These are phyloP conservation scores for Oryzias javanicus DNA, from an alignment of 2,113 vertebrate species.

Conservation along the genomic window DNA sequence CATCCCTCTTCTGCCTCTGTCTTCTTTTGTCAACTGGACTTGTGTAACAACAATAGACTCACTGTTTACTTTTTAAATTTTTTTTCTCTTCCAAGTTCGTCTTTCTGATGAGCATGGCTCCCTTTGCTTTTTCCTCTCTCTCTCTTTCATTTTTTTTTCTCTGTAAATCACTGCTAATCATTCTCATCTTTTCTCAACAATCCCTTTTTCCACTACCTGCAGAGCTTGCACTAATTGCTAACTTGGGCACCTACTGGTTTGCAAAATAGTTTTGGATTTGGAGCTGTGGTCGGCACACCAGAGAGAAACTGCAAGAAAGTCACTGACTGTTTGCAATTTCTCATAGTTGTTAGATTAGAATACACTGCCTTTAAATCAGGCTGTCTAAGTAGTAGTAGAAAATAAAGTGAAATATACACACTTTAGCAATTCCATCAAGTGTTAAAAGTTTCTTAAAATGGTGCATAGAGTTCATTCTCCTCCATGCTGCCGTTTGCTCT, in stretches of 20 bases:
- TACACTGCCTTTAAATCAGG: background rate
- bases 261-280: slow-evolving; percentile 10
- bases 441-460: background rate
- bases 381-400: too few species aligned
- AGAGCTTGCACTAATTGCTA: slow-evolving; percentile 27
- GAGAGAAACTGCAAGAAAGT: background rate
- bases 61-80: slow-evolving; percentile 68
- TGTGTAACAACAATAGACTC: slow-evolving; percentile 63
- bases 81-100: slow-evolving; percentile 20
- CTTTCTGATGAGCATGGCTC: slow-evolving; percentile 58
- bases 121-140: slow-evolving; percentile 4
- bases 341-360: background rate
- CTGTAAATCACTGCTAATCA: slow-evolving; percentile 26
- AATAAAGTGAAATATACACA: background rate
- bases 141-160: background rate
- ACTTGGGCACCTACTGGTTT: slow-evolving; percentile 17
- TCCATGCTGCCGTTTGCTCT: slow-evolving; percentile 7
- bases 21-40: slow-evolving; percentile 34
- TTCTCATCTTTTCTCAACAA: slow-evolving; percentile 32
- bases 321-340: slow-evolving; percentile 2
- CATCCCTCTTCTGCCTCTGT: slow-evolving; percentile 36
- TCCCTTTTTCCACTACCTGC: slow-evolving; percentile 17
- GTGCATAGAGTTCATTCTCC: background rate
- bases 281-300: background rate
- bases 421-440: background rate